These are phyloP conservation scores for Hetaerina titia DNA, from an alignment of 2,888 invertebrate genomes.

Conservation along the genomic window DNA sequence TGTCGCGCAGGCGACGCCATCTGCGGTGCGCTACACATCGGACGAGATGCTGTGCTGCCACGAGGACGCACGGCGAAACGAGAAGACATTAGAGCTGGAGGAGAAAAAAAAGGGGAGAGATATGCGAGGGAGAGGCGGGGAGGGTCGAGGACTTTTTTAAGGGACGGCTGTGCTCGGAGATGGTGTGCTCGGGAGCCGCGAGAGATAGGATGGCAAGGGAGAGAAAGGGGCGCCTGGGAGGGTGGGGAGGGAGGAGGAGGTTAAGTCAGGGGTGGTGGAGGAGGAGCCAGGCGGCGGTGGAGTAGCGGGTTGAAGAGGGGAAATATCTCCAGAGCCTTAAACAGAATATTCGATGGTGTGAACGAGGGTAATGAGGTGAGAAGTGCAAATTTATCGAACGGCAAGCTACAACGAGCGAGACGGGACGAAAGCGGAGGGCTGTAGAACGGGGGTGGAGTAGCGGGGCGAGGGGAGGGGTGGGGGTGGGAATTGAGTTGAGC, in stretches of 20 bases:
- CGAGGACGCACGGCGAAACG: not conserved
- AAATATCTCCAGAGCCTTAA: not conserved
- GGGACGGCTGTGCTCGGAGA: not conserved
- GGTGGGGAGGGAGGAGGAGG: not conserved
- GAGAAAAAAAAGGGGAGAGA: not conserved
- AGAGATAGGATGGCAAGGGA: too few species aligned
- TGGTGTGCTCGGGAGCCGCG: not conserved
- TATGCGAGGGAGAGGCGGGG: too few species aligned
- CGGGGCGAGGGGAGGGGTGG: not conserved
- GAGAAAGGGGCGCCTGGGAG: not conserved
- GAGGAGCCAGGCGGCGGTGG: not conserved
- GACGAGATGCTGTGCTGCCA: not conserved
- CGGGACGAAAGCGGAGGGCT: not conserved
- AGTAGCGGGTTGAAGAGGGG: not conserved
- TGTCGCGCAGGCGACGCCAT: not conserved
- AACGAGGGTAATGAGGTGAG: constrained; percentile 44
- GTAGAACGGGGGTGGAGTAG: not conserved
- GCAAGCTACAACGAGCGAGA: not conserved
- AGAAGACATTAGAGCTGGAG: not conserved
- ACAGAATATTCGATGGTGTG: not conserved
- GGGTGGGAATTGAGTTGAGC: not conserved
- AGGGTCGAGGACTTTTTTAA: too few species aligned
- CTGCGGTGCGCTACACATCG: constrained; percentile 31
- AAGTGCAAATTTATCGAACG: constrained; percentile 43
- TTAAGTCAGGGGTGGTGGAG: not conserved